Evolutionary conservation across 2,888 invertebrate species (phyloP), one percentile per base, ranked within the genome.

Genomic region (Celastrina argiolus): DNA sequence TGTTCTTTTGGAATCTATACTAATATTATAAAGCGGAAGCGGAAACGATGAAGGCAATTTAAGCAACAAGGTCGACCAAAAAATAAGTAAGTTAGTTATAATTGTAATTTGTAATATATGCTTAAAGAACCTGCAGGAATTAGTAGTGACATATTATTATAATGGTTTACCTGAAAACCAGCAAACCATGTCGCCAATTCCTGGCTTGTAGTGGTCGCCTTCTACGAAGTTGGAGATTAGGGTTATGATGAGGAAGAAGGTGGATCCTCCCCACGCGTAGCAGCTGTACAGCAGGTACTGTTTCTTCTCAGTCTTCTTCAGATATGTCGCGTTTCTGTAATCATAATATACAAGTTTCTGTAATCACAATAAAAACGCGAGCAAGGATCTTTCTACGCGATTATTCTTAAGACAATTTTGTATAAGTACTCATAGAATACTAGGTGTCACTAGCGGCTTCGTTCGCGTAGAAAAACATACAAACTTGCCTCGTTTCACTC

Each of bases 151-250:
- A 6, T 14, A 28, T 56, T 26, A 28, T n/a, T n/a, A 28, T 8
- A n/a, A 2, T 28, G 41, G 75, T 74, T 84, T 82, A 94, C 95
- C 93, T 71, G 79, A 80, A 77, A 95, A 94, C 95, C 95, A 95
- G 79, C 95, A 95, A 64, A 77, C 82, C 61, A 66, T 67, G 39
- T 85, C 45, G 0, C 93, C 94, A 65, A 95, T 91, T 63, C 92
- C 91, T 0, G 94, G 94, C 69, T 91, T 93, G 69, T 87, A 80
- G 69, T 93, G 92, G 14, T 81, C 74, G 0, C 93, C 93, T 14
- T 92, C 91, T 0, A 79, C 78, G 69, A 92, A 87, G 74, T 94
- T 93, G 1, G 93, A 83, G 18, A 90, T 81, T 14, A 94, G 74
- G 0, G 93, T 77, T 0, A 92, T 79, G 0, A 89, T 74, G 0